phyloP scores from a whole-genome alignment of 2,797 vertebrate species.

The Manis javanica region DNA sequence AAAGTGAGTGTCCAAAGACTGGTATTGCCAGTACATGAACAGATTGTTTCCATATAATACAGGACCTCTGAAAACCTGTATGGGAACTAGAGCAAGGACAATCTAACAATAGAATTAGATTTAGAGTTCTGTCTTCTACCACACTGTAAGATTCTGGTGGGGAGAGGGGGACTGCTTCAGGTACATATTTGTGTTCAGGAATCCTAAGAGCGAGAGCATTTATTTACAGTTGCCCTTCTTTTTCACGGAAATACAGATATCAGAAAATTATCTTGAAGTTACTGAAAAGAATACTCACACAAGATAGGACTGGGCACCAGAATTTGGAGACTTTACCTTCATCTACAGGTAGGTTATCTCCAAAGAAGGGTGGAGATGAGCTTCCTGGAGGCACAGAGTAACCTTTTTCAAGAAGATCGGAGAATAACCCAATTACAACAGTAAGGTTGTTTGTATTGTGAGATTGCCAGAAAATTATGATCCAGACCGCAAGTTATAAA shows the following conservation, averaged over 20 bases:
- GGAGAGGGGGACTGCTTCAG: background rate
- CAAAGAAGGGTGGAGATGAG: background rate
- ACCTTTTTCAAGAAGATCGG: background rate
- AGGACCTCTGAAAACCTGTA: background rate
- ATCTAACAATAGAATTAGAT: background rate
- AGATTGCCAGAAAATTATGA: background rate
- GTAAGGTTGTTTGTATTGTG: background rate
- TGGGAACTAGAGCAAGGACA: background rate
- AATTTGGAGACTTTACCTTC: background rate
- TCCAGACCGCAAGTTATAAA: background rate
- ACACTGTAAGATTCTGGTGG: background rate
- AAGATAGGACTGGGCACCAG: background rate
- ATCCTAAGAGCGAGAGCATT: background rate
- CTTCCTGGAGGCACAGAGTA: background rate
- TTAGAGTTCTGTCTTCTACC: background rate
- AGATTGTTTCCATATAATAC: background rate
- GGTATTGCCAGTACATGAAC: too few relatives aligned
- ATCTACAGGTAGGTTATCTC: background rate
- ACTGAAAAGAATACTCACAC: background rate
- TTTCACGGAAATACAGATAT: background rate
- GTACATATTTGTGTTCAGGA: background rate
- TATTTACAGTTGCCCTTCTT: background rate
- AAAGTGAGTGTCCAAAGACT: background rate
- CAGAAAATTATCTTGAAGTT: background rate
- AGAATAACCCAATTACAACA: background rate